Conservation (phyloP, 1,140 invertebrate genomes). For the Saccostrea cuccullata region DNA sequence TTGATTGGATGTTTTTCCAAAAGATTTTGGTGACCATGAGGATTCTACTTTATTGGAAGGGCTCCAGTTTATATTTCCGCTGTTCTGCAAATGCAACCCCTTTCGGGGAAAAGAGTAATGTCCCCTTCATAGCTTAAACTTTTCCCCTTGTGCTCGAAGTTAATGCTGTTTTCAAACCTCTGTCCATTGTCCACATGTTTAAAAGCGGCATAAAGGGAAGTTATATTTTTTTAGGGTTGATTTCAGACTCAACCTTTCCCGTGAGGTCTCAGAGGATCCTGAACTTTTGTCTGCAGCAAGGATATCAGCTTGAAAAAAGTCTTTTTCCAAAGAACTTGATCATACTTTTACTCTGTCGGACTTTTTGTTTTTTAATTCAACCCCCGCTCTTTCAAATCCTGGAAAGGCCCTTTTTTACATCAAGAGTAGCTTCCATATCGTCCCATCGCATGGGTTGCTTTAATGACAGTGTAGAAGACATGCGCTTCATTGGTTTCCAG, state of each 20-base stretch:
- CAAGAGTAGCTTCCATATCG: conserved; percentile 34
- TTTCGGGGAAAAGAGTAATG: conserved; percentile 34
- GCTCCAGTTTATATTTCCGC: conserved; percentile 16
- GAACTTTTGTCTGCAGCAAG: conserved; percentile 9
- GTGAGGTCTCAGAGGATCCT: neutral
- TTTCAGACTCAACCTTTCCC: conserved; percentile 20
- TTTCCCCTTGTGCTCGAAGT: conserved; percentile 38
- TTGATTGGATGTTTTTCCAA: conserved; percentile 5
- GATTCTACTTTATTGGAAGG: conserved; percentile 8
- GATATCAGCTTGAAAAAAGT: conserved; percentile 41
- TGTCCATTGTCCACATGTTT: conserved; percentile 21
- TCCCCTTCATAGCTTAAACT: conserved; percentile 38
- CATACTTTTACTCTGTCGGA: neutral
- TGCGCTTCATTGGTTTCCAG: conserved; percentile 52
- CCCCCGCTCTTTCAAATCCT: conserved; percentile 25
- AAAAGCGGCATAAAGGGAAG: neutral
- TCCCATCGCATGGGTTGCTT: conserved; percentile 36
- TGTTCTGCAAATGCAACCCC: conserved; percentile 43
- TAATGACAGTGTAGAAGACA: conserved; percentile 31
- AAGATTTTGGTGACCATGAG: conserved; percentile 40
- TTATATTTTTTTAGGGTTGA: conserved; percentile 29
- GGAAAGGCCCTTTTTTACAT: conserved; percentile 47
- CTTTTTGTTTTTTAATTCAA: conserved; percentile 37
- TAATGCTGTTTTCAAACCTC: conserved; percentile 33
- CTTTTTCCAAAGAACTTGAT: conserved; percentile 32